Evolutionary conservation across 2,113 vertebrate genomes (phyloP), one percentile per base, ranked within the genome.

Genomic region (Epinephelus fuscoguttatus): DNA sequence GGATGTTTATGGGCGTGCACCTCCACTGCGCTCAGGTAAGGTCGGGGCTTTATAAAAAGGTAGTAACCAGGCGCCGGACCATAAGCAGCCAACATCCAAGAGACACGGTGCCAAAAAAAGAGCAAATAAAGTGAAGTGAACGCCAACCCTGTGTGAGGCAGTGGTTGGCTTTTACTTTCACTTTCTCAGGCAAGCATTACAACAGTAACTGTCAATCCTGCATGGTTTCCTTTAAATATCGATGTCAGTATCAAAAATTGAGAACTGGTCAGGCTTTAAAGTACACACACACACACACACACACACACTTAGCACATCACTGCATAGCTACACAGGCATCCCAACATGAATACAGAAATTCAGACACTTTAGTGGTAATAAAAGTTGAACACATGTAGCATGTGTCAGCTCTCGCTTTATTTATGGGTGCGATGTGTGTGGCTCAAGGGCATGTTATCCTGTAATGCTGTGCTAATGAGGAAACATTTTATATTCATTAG

Each of bases 401-500:
- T 62, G 19, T 61, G 14, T 45, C 53, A 6, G 21, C 40, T 68
- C 27, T 18, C 56, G 49, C 30, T 60, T 76, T 64, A 76, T 75
- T 67, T 64, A 70, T 70, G 55, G 33, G 3, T 74, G 63, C 64
- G 30, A 59, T 73, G n/a, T 55, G 50, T 68, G 37, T 60, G 42
- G n/a, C 78, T 81, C 50, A 19, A 70, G 64, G 21, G 59, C 55
- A 75, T 74, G 49, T 70, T 81, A 71, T 17, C 33, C 33, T 87
- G 42, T 90, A 91, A 93, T 84, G 64, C 84, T 61, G 80, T 84
- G 25, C 61, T 91, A 91, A 88, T 90, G 75, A 90, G 84, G 25
- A 70, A 66, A 66, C 82, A 79, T 86, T 85, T 81, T 68, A 78
- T 64, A 84, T 78, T 87, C 79, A 91, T 88, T 88, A 89, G 27